Evolutionary conservation across 2,888 invertebrate genomes (phyloP), one percentile per base, ranked within the genome.

Genomic region (Trichogramma dendrolimi): DNA sequence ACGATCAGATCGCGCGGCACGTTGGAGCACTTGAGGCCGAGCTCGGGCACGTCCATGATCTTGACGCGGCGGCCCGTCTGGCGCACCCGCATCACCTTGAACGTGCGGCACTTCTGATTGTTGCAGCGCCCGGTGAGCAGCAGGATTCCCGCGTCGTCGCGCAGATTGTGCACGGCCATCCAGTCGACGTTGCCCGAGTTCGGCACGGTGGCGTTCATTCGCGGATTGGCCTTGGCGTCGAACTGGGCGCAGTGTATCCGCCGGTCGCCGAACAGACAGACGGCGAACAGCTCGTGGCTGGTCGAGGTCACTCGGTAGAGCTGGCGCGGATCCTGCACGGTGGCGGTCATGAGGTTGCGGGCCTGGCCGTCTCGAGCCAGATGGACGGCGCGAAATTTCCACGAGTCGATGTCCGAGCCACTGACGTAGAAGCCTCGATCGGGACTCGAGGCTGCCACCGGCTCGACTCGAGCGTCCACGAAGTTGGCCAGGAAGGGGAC

Each of bases 341-440:
- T 54, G 11, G 47, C 64, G 5, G 51, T 60, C 50, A 65, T 58
- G 27, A 65, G 58, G 39, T 53, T 54, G 0, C 46, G 55, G 4
- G 27, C 42, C 5, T n/a, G 8, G 2, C 62, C 62, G 8, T 43
- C 27, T 5, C 50, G n/a, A 10, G 42, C 49, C 4, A 62, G 54
- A n/a, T 60, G 48, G 47, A 62, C 44, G 5, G 64, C 62, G 8
- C 58, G 14, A 14, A 62, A 65, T 14, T 55, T 65, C 62, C 62
- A 62, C 7, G 62, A 38, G 6, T 27, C 46, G 1, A 60, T 47
- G 58, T 65, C 64, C 4, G 62, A 41, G 4, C 64, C 64, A 5
- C 47, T 51, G 0, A 60, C 52, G 39, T 58, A 65, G 42, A 65
- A 62, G 1, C 62, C 62, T 14, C 60, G 54, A 6, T 4, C 51